A percentile compares a stretch with the other conserved stretches of the same genome.
Conservation (phyloP, 2,113 vertebrate genomes). For the Astatoreochromis straeleni region DNA sequence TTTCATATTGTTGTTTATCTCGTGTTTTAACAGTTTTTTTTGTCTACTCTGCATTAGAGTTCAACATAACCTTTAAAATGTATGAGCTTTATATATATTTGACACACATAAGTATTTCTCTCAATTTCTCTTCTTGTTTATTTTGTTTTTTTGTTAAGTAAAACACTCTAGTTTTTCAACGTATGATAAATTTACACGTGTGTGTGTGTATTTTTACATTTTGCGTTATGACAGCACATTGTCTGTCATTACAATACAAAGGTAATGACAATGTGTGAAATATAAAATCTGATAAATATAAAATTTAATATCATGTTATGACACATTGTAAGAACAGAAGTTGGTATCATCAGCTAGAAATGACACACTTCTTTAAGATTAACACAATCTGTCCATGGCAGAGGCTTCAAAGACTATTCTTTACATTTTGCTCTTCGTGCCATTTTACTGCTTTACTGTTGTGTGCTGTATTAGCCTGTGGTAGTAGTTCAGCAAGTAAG, state of each 20-base stretch:
- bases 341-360: not conserved
- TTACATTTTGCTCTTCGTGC: not conserved
- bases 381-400: not conserved
- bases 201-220: not conserved
- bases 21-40: conserved; percentile 21
- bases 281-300: not conserved
- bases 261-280: not conserved
- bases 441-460: not conserved
- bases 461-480: not conserved
- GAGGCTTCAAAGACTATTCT: not conserved
- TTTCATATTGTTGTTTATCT: conserved; percentile 54
- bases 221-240: not conserved
- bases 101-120: not conserved
- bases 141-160: not conserved
- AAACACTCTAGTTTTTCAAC: not conserved
- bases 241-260: not conserved
- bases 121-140: not conserved
- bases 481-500: not conserved
- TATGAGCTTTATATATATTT: not conserved
- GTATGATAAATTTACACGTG: not conserved
- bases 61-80: not conserved
- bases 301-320: not conserved
- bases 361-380: not conserved
- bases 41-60: not conserved
- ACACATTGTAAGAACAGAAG: not conserved